These are phyloP conservation scores for Cathartes aura DNA, from an alignment of 2,113 vertebrate species.

Conservation along the genomic window DNA sequence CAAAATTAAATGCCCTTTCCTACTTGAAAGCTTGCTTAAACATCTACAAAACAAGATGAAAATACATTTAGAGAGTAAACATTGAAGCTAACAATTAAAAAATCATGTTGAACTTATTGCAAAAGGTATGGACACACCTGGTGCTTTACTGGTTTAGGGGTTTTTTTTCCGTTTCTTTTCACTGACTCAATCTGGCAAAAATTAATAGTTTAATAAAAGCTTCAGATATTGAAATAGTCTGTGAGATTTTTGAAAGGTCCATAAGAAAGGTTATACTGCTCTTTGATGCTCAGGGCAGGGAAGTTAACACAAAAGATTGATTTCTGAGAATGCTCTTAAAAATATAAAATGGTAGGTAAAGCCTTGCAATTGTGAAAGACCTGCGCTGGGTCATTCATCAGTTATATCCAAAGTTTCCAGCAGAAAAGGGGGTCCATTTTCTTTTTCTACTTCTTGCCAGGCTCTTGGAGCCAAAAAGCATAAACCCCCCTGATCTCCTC, in stretches of 20 bases:
- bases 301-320: neutral
- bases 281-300: neutral
- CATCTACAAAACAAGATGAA: neutral
- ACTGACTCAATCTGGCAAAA: neutral
- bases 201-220: neutral
- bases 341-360: neutral
- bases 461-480: neutral
- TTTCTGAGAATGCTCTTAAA: neutral
- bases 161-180: neutral
- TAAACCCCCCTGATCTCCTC: accelerated
- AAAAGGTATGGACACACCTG: neutral
- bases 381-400: neutral
- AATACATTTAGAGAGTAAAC: neutral
- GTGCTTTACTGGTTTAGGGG: neutral
- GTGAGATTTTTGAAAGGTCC: neutral
- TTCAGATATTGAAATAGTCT: neutral
- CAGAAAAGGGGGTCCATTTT: accelerated
- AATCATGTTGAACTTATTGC: neutral
- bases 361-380: too few relatives aligned
- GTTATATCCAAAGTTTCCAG: neutral
- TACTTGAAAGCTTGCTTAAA: neutral
- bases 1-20: neutral
- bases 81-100: neutral
- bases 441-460: neutral
- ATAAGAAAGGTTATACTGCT: neutral